Conservation (phyloP, 2,888 invertebrate species). For the Camptogramma bilineatum region DNA sequence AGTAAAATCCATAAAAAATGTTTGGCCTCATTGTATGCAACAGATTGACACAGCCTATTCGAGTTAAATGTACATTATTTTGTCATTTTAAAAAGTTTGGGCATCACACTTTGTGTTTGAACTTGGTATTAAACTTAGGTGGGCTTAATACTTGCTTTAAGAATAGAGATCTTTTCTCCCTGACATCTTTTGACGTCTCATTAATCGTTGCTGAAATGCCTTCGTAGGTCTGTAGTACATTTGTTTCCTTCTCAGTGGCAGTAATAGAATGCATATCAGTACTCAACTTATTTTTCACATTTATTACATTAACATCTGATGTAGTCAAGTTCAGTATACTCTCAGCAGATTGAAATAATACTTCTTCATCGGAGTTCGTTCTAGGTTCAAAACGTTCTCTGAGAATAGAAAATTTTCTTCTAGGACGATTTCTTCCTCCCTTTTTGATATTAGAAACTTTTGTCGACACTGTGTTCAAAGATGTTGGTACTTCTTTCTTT, state of each 20-base stretch:
- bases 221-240: slow-evolving; percentile 36
- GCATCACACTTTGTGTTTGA: slow-evolving; percentile 69
- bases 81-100: slow-evolving; percentile 17
- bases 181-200: slow-evolving; percentile 66
- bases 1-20: slow-evolving; percentile 29
- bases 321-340: slow-evolving; percentile 59
- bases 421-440: slow-evolving; percentile 72
- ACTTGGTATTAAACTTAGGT: slow-evolving; percentile 82
- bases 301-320: slow-evolving; percentile 58
- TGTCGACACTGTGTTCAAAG: slow-evolving; percentile 44
- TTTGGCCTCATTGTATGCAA: slow-evolving; percentile 1
- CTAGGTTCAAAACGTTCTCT: slow-evolving; percentile 86
- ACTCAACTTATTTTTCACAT: slow-evolving; percentile 59
- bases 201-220: slow-evolving; percentile 39
- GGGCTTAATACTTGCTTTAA: slow-evolving; percentile 86
- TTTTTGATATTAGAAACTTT: slow-evolving; percentile 76
- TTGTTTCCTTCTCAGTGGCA: slow-evolving; percentile 29
- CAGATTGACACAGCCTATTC: slow-evolving; percentile 2
- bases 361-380: slow-evolving; percentile 77
- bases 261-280: slow-evolving; percentile 25
- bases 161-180: slow-evolving; percentile 83
- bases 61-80: background rate
- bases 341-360: slow-evolving; percentile 71
- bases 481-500: slow-evolving; percentile 62
- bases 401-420: slow-evolving; percentile 85